Evolutionary conservation across 1,140 invertebrate species (phyloP), one percentile per base, ranked within the genome.

Genomic region (Chymomyza costata): DNA sequence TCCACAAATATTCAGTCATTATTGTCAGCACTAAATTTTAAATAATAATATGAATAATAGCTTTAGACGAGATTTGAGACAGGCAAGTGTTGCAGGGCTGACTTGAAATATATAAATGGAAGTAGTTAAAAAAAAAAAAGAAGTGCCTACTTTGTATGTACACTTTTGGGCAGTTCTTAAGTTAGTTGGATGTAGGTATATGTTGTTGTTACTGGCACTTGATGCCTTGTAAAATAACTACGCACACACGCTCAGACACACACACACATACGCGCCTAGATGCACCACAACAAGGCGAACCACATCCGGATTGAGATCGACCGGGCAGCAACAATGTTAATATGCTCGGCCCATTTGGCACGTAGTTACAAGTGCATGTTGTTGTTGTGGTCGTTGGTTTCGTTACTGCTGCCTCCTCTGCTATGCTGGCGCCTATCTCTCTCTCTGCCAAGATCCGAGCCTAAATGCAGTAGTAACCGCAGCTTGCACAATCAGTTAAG

Each of bases 391-490:
- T 15, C 35, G 37, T 21, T 37, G 48, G 10, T 41, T 34, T 21
- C 40, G 47, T 31, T 44, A 47, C 16, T 37, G 37, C 35, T 41
- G 56, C 11, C 19, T 48, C 39, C 55, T 25, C 13, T 38, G 58
- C 37, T 50, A n/a, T n/a, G 48, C 17, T 51, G 58, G 48, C 47
- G 52, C 48, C 54, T 66, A 57, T 57, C 54, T 56, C 49, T 50
- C 54, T 34, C 46, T 59, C 32, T 39, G 62, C 15, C 16, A 15
- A 38, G 15, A 38, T 38, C 40, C 54, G 67, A 71, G 74, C 67
- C 78, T 73, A 82, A 78, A 82, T 82, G 78, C 70, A 55, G 55
- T 57, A 65, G 65, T 53, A 70, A 82, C 50, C 61, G 71, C 67
- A 55, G 51, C 51, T 61, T 46, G 62, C 47, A 45, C 62, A 74